These are phyloP conservation scores for Pachycephus smyrnensis DNA, from an alignment of 2,888 invertebrate species.

Conservation along the genomic window DNA sequence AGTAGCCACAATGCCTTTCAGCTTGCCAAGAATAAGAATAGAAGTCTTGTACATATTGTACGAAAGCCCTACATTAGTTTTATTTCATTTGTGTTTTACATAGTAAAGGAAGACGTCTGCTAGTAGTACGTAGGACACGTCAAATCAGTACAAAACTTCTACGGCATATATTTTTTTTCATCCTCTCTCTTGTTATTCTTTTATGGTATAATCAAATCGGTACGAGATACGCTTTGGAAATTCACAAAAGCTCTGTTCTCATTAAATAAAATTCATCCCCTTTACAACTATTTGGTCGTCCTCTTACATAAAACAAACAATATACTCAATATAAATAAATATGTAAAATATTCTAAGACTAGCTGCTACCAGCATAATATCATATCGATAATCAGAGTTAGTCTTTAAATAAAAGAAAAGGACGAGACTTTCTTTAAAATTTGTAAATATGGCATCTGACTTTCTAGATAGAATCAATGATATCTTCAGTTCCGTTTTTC, in stretches of 20 bases:
- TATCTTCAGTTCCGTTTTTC: neutral
- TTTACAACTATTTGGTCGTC: constrained; percentile 49
- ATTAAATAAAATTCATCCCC: constrained; percentile 35
- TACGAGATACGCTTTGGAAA: neutral
- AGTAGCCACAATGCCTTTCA: neutral
- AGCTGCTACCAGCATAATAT: constrained; percentile 54
- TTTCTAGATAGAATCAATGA: neutral
- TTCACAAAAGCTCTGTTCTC: constrained; percentile 8
- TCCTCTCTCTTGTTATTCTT: neutral
- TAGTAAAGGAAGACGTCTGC: constrained; percentile 48
- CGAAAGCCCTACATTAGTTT: constrained; percentile 43
- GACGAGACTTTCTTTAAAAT: neutral
- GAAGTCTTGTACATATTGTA: constrained; percentile 52
- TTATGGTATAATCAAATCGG: neutral
- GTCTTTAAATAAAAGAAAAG: neutral
- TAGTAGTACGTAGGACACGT: constrained; percentile 48
- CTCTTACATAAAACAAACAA: constrained; percentile 39
- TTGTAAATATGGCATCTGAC: neutral
- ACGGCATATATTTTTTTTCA: constrained; percentile 10
- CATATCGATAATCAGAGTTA: constrained; percentile 13
- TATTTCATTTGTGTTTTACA: constrained; percentile 34
- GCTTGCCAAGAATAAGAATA: constrained; percentile 10
- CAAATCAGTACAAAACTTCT: constrained; percentile 51
- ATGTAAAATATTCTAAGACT: constrained; percentile 45
- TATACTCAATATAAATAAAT: constrained; percentile 26